phyloP scores from a whole-genome alignment of 2,113 vertebrate species.

The Spea bombifrons region DNA sequence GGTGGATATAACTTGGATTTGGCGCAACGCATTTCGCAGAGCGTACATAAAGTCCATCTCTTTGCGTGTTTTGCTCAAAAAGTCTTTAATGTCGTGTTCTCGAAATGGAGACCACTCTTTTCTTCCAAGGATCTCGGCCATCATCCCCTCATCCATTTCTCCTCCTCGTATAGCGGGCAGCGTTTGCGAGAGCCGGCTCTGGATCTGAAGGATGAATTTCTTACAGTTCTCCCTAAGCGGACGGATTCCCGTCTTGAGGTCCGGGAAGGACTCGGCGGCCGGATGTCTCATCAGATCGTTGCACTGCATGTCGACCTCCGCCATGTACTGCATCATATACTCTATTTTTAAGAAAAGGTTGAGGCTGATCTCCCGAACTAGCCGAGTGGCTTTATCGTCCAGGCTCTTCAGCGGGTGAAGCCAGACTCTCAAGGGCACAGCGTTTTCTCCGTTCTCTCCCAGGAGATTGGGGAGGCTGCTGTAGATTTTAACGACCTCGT shows the following conservation, averaged over 20 bases:
- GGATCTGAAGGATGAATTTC: constrained; percentile 5
- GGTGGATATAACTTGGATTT: background rate
- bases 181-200: constrained; percentile 7
- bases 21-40: background rate
- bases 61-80: constrained; percentile 39
- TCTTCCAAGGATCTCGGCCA: constrained; percentile 33
- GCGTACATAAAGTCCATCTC: constrained; percentile 30
- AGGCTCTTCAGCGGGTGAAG: constrained; percentile 57
- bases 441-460: constrained; percentile 39
- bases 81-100: constrained; percentile 12
- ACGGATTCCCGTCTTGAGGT: constrained; percentile 47
- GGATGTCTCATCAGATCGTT: constrained; percentile 51
- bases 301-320: constrained; percentile 45
- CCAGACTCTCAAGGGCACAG: constrained; percentile 61
- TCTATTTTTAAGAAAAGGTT: constrained; percentile 37
- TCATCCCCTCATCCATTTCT: constrained; percentile 21
- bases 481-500: constrained; percentile 57
- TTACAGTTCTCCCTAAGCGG: constrained; percentile 40
- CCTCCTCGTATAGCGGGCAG: constrained; percentile 55
- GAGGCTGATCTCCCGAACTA: constrained; percentile 53
- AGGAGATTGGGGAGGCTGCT: constrained; percentile 51
- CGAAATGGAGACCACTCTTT: constrained; percentile 48
- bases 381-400: constrained; percentile 51
- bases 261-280: constrained; percentile 45
- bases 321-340: constrained; percentile 47